Conservation (phyloP, 2,113 vertebrate genomes). For the Mugil cephalus region DNA sequence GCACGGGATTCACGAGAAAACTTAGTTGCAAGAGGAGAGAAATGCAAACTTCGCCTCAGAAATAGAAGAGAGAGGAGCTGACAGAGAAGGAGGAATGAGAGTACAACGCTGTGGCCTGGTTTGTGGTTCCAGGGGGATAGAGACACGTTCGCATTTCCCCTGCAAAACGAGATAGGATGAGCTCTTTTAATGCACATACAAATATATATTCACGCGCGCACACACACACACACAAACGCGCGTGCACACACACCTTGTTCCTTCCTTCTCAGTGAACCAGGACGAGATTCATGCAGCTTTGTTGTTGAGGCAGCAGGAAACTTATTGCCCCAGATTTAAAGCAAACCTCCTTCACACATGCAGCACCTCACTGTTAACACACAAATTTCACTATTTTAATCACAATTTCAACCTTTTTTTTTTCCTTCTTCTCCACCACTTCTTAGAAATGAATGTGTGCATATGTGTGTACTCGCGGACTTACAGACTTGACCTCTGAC, state of each 20-base stretch:
- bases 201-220: slow-evolving; percentile 30
- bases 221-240: slow-evolving; percentile 26
- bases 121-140: slow-evolving; percentile 77
- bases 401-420: background rate
- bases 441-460: slow-evolving; percentile 16
- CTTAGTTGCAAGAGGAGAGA: slow-evolving; percentile 34
- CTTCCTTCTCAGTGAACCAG: slow-evolving; percentile 51
- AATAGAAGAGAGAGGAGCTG: slow-evolving; percentile 58
- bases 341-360: slow-evolving; percentile 35
- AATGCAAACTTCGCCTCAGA: slow-evolving; percentile 59
- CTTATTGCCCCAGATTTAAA: slow-evolving; percentile 75
- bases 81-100: slow-evolving; percentile 43
- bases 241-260: slow-evolving; percentile 46
- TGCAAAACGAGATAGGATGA: slow-evolving; percentile 72
- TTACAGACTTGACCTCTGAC: slow-evolving; percentile 70
- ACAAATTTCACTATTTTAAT: slow-evolving; percentile 2
- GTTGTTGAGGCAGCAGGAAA: slow-evolving; percentile 79
- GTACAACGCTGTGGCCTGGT: slow-evolving; percentile 74
- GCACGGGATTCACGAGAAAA: slow-evolving; percentile 28
- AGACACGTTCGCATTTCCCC: slow-evolving; percentile 65
- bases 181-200: slow-evolving; percentile 61
- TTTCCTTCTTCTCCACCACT: slow-evolving; percentile 4
- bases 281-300: slow-evolving; percentile 60
- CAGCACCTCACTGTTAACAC: slow-evolving; percentile 27
- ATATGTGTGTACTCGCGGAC: slow-evolving; percentile 27